Evolutionary conservation across 2,888 invertebrate genomes (phyloP).

Genomic region (Hemithea aestivaria): DNA sequence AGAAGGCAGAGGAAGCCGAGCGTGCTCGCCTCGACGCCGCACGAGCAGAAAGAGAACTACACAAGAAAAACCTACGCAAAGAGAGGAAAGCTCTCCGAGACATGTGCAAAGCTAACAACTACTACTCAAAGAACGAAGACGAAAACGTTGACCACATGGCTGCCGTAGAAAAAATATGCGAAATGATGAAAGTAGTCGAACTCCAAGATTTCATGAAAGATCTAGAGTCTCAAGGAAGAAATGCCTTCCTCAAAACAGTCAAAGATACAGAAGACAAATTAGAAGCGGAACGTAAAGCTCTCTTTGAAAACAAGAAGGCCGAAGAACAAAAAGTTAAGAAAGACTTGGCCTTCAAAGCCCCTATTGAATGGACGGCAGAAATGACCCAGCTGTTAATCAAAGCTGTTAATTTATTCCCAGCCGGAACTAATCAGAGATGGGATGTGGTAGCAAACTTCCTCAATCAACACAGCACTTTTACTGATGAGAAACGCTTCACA

Average conservation of each 20-base stretch:
- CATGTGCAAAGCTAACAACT: conserved; percentile 88
- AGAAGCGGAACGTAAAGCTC: conserved; percentile 86
- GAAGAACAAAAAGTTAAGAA: conserved; percentile 70
- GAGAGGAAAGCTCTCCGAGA: conserved; percentile 90
- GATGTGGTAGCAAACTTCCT: conserved; percentile 98
- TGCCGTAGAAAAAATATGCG: conserved; percentile 94
- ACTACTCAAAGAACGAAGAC: conserved; percentile 84
- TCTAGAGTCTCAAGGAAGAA: conserved; percentile 81
- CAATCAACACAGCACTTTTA: conserved; percentile 88
- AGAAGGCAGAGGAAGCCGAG: conserved; percentile 89
- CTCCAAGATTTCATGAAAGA: conserved; percentile 87
- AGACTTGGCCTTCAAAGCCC: conserved; percentile 60
- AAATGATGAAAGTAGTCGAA: conserved; percentile 84
- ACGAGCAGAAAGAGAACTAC: conserved; percentile 90
- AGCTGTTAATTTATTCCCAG: conserved; percentile 98
- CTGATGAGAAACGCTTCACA: conserved; percentile 81
- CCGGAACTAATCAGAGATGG: conserved; percentile 95
- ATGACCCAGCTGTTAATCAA: conserved; percentile 95
- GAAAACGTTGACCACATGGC: conserved; percentile 91
- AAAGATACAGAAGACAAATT: conserved; percentile 86
- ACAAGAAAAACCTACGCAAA: conserved; percentile 91
- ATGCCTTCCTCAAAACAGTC: conserved; percentile 83
- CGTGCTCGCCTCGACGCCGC: conserved; percentile 89
- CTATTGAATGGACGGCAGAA: conserved; percentile 88
- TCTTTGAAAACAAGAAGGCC: conserved; percentile 71